phyloP scores from a whole-genome alignment of 2,113 vertebrate species.

The Mustelus asterias region DNA sequence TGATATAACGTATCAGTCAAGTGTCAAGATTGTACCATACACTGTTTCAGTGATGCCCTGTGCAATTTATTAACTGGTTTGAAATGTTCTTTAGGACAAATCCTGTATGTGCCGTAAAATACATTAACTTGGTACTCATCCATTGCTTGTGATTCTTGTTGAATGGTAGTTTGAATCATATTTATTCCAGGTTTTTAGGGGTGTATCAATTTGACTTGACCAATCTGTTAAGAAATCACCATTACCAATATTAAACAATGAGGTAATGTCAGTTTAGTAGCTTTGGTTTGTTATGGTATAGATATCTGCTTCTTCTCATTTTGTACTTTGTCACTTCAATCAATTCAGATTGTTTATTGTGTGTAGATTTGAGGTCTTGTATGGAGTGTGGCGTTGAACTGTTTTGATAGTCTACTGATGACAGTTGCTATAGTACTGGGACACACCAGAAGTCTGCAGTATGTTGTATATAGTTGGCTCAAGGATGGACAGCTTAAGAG shows the following conservation, averaged over 20 bases:
- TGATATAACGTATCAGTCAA: neutral
- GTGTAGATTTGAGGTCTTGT: neutral
- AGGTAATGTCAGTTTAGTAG: neutral
- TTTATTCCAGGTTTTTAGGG: neutral
- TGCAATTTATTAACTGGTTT: neutral
- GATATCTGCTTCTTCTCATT: neutral
- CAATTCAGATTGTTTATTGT: neutral
- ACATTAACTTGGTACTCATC: neutral
- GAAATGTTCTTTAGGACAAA: neutral
- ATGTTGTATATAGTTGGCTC: neutral
- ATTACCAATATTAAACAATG: neutral
- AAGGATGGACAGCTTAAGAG: neutral
- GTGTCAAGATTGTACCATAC: neutral
- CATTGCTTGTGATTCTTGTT: neutral
- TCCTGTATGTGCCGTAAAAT: neutral
- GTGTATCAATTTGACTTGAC: neutral
- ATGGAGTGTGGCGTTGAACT: no score
- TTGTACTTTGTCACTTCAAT: neutral
- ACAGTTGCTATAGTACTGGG: neutral
- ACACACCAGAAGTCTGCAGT: neutral
- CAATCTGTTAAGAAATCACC: neutral
- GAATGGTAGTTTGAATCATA: neutral
- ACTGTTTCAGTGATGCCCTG: neutral
- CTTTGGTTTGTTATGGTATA: neutral
- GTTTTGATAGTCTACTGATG: neutral